Evolutionary conservation across 2,797 vertebrate species (phyloP).

Genomic region (Coracias cyanogaster): DNA sequence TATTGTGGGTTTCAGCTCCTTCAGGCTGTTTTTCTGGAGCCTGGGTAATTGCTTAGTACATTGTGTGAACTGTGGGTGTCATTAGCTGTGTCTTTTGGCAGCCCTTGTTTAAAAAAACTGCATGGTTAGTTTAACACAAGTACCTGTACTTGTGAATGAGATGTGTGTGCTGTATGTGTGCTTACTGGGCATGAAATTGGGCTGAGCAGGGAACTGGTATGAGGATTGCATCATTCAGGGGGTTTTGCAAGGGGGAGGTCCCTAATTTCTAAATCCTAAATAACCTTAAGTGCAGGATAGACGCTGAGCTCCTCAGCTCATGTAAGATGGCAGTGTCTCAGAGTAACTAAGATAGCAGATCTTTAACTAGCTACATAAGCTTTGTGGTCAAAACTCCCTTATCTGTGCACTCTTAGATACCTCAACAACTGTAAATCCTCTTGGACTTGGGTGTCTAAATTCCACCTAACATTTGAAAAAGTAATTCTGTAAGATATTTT

Average conservation of each 20-base stretch:
- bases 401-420: neutral
- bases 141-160: neutral
- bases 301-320: neutral
- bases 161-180: neutral
- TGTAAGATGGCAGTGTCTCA: neutral
- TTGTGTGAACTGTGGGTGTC: neutral
- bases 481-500: neutral
- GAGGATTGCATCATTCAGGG: neutral
- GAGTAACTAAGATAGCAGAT: neutral
- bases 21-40: neutral
- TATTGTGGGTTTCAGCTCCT: neutral
- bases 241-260: accelerated
- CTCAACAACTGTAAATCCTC: neutral
- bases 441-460: neutral
- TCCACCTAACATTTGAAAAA: neutral
- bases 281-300: neutral
- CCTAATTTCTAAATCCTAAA: neutral
- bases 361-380: neutral
- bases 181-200: neutral
- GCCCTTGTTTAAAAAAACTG: neutral
- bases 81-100: neutral
- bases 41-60: neutral
- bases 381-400: neutral
- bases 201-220: neutral
- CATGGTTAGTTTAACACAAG: neutral